Conservation (phyloP, 2,888 invertebrate species). For the Deladenus siricidicola region DNA sequence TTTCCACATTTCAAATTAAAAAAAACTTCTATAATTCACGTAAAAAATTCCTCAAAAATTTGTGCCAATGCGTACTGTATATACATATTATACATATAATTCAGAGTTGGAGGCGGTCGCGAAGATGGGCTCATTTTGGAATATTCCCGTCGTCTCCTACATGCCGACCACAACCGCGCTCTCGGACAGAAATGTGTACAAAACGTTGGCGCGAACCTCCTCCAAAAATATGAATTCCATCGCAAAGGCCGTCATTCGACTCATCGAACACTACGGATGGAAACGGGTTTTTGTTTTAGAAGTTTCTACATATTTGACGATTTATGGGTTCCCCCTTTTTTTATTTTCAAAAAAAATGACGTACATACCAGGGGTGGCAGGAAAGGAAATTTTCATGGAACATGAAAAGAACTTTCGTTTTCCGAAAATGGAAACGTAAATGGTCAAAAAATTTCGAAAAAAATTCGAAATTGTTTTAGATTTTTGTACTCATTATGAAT, state of each 20-base stretch:
- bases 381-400: no score
- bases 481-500: no score
- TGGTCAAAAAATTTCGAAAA: no score
- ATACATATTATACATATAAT: background rate
- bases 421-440: no score
- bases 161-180: constrained; percentile 33
- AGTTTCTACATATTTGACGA: no score
- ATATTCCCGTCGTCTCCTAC: constrained; percentile 48
- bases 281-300: constrained; percentile 32
- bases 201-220: constrained; percentile 37
- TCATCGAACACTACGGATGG: constrained; percentile 47
- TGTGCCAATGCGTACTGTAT: background rate
- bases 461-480: no score
- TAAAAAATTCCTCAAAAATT: background rate
- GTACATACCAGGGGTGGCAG: no score
- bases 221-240: constrained; percentile 48
- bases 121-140: constrained; percentile 51
- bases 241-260: constrained; percentile 41
- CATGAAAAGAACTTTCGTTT: no score
- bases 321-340: background rate
- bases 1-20: no score
- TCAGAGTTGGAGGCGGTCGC: constrained; percentile 49
- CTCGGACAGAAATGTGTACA: constrained; percentile 36
- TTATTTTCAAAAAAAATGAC: no score
- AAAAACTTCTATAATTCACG: no score